Evolutionary conservation across 1,140 invertebrate species (phyloP), one percentile per base, ranked within the genome.

Genomic region (Bombus cullumanus): DNA sequence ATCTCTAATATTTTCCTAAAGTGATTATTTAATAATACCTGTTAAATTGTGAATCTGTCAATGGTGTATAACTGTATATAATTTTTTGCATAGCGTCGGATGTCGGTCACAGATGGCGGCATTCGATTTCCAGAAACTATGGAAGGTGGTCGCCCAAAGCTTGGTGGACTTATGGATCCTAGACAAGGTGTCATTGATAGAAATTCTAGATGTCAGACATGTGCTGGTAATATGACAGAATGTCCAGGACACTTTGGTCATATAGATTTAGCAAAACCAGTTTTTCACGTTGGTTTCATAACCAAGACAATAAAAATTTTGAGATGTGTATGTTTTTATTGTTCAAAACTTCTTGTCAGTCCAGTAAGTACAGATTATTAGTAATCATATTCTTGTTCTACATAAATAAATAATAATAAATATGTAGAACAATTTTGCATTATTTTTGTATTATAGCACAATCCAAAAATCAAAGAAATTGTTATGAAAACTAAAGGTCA

Each of bases 221-320:
- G 99, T 95, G 99, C 99, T 76, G 99, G 98, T 39, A 99, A 99
- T 92, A 99, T 99, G 98, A 98, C 98, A 4, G 99, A 99, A 94
- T 99, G 99, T 95, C 99, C 99, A 31, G 99, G 99, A 1, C 99
- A 99, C 95, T 99, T 99, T 96, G 99, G 99, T n/a, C 99, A 99
- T 94, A 98, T 99, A 88, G 99, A 99, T 94, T 95, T 99, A 75
- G 98, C 99, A 1, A 99, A 99, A 95, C 99, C 99, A 39, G 99
- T 99, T 6, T 99, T 99, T 95, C 99, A 99, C 94, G 97, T 99
- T 94, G 99, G 99, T 73, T 99, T 99, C 93, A 96, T 99, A 37
- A 99, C 98, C 80, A 99, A 99, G 95, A 98, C 98, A 0, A 98
- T 99, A 68, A 99, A 99, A 96, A 97, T 99, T 81, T 95, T 99